Base-by-base conservation (phyloP, 2,888 invertebrate species). In the Andrena praecox region DNA sequence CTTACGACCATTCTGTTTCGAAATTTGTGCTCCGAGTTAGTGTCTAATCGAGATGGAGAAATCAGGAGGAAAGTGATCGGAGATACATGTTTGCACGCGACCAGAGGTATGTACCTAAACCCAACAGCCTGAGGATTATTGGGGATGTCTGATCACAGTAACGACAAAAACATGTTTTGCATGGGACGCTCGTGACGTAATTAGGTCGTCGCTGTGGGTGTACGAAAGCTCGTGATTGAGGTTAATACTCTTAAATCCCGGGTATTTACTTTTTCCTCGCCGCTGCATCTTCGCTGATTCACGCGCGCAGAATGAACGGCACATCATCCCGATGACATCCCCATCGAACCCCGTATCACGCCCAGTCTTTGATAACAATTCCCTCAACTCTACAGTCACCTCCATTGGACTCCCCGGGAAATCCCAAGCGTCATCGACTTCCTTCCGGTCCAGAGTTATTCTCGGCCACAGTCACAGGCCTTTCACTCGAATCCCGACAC, bases 151-250 rank as follows among this genome's bases (percentile, higher is more conserved):
- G 52, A 62, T 42, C 42, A 2, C 6, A 52, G 33, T 59, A 54
- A 75, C 16, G 27, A 56, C 20, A 64, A 50, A 33, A 16, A 64
- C 20, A 33, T 24, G 62, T 42, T n/a, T 66, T 35, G 70, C 60
- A 71, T 71, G 62, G 24, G 29, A 48, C 54, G 33, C 20, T 59
- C 77, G 64, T 62, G 20, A 20, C 12, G 62, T 79, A 79, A 80
- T 79, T 80, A 50, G 80, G 80, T 79, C 80, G 59, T 27, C 69
- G n/a, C 48, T 52, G 82, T 82, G 82, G 82, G 82, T 69, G 82
- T 67, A 71, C n/a, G 71, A 80, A 79, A 80, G 80, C 80, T 72
- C 24, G 72, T 63, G 80, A 80, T 80, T 79, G 80, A 71, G 80
- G 79, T 79, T 79, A 79, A 79, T 79, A 64, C 79, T 64, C 56